Base-by-base conservation (phyloP, 2,113 vertebrate species). In the Canis aureus region DNA sequence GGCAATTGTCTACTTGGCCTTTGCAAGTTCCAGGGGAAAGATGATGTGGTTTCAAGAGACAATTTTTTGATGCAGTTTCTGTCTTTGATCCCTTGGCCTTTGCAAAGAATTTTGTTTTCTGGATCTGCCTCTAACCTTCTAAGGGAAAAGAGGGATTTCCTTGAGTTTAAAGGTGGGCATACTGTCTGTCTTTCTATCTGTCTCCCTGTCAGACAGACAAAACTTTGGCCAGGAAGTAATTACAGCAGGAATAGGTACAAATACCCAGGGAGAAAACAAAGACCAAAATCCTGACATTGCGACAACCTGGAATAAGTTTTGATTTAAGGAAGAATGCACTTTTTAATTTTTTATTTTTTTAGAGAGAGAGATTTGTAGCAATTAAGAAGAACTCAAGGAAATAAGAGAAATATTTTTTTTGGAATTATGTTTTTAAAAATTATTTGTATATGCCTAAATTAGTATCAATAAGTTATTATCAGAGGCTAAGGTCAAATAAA, bases 131-230 rank as follows among this genome's bases (percentile, higher is more conserved):
- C 74, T n/a, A 3, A 87, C 27, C 55, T 95, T 78, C 29, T 2
- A 23, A 92, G 10, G 57, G 66, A 57, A 93, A 94, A 73, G 38
- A 67, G 59, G 83, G 43, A 97, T 93, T 84, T 96, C 66, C 80
- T 79, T 76, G 91, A 62, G 83, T 96, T 96, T 93, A 94, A 97
- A 96, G 85, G 71, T 95, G 91, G 89, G 16, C 43, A 43, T 67
- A 49, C 32, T 88, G 81, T 82, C 95, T 89, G 81, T 96, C 93
- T 97, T 66, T 97, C 91, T 89, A 51, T 95, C 87, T 92, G 57
- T 88, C 90, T 97, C 17, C 49, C 38, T 91, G 83, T 84, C 89
- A 97, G 78, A 82, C 51, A 96, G 89, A 66, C 66, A 82, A 22
- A 94, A 95, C 38, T 55, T 74, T 76, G 91, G 27, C 43, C 82